A percentile compares a stretch with the other conserved stretches of the same genome.
Conservation (phyloP, 2,113 vertebrate species). For the Coreoperca whiteheadi region DNA sequence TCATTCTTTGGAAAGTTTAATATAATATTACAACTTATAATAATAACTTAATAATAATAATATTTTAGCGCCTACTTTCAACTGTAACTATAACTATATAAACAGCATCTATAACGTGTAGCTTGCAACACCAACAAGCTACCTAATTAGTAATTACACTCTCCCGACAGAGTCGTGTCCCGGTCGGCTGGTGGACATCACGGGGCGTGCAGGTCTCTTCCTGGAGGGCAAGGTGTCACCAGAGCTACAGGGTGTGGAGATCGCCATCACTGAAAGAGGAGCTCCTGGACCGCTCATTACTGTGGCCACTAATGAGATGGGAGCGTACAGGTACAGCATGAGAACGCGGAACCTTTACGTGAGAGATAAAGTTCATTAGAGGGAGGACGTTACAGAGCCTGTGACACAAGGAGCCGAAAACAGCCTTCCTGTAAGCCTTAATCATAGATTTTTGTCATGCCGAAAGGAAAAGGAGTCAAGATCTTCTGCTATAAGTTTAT, state of each 20-base stretch:
- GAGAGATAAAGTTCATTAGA: neutral
- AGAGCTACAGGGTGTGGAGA: constrained; percentile 93
- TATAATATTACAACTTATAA: no score
- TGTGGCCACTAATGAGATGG: constrained; percentile 90
- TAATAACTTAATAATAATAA: no score
- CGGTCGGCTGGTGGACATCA: constrained; percentile 93
- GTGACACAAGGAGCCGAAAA: neutral
- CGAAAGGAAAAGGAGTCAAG: neutral
- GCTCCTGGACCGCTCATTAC: constrained; percentile 87
- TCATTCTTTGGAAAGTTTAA: neutral
- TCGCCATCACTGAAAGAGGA: constrained; percentile 92
- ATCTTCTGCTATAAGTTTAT: constrained; percentile 14
- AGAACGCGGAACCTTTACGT: neutral
- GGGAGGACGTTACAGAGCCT: neutral
- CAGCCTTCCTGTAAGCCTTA: no score
- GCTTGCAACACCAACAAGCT: neutral
- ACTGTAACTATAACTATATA: no score
- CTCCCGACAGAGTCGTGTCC: constrained; percentile 91
- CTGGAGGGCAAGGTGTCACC: constrained; percentile 92
- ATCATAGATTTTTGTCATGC: neutral
- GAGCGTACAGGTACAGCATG: constrained; percentile 90
- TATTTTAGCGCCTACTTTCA: neutral
- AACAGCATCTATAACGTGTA: neutral
- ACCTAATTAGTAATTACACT: neutral
- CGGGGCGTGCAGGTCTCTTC: constrained; percentile 94